phyloP scores from a whole-genome alignment of 2,113 vertebrate species.

The Camelus dromedarius region DNA sequence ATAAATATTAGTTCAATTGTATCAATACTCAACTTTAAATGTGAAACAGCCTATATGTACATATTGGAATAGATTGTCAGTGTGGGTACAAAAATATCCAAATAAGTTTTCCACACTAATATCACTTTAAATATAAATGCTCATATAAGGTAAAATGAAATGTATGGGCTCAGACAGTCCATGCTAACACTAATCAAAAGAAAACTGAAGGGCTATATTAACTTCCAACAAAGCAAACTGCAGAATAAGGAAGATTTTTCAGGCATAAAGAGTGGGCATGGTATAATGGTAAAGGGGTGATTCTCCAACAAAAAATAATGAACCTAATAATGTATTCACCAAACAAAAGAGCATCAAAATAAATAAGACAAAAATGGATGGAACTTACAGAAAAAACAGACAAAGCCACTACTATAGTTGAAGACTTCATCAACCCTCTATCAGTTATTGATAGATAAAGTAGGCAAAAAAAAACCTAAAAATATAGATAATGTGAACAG shows the following conservation, averaged over 20 bases:
- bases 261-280: not conserved
- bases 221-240: not conserved
- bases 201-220: not conserved
- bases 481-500: not conserved
- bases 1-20: not conserved
- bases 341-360: no score
- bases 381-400: not conserved
- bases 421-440: not conserved
- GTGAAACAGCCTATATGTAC: not conserved
- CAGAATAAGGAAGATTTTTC: not conserved
- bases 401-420: not conserved
- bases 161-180: not conserved
- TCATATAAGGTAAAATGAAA: not conserved
- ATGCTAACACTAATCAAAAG: not conserved
- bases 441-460: not conserved
- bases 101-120: not conserved
- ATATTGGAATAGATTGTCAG: not conserved
- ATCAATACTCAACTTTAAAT: not conserved
- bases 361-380: no score
- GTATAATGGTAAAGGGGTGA: not conserved
- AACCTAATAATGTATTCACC: not conserved
- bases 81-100: not conserved
- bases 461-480: not conserved
- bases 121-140: not conserved
- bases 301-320: not conserved